Percentiles rank a stretch among this genome's conserved stretches.
phyloP scores from a whole-genome alignment of 2,888 invertebrate species.

The Eristalis tenax region DNA sequence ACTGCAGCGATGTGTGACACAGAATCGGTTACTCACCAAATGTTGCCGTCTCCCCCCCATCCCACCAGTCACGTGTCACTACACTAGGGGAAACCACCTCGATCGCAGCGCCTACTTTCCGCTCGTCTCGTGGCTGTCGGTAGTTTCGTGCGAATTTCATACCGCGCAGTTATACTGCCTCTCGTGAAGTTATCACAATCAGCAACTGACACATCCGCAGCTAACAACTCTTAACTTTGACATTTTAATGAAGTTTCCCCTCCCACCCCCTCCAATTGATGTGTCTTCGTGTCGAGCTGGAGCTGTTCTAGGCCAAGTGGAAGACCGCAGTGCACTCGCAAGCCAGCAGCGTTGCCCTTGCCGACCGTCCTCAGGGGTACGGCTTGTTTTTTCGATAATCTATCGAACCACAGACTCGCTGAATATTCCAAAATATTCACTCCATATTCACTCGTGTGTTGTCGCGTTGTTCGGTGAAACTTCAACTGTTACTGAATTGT shows the following conservation, averaged over 20 bases:
- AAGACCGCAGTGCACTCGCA: constrained; percentile 1
- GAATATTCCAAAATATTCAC: constrained; percentile 18
- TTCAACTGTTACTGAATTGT: constrained; percentile 8
- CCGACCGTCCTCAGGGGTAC: constrained; percentile 27
- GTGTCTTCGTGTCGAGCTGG: neutral
- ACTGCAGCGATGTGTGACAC: neutral
- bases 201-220: constrained; percentile 29
- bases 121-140: neutral
- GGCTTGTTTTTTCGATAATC: constrained; percentile 65
- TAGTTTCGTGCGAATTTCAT: neutral
- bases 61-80: neutral
- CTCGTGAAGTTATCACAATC: constrained; percentile 32
- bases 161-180: neutral
- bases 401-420: constrained; percentile 59
- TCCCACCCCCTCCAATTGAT: no score
- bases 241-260: constrained; percentile 47
- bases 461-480: constrained; percentile 21
- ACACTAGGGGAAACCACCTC: neutral
- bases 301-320: constrained; percentile 7
- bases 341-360: constrained; percentile 25
- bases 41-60: neutral
- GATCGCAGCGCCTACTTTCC: neutral
- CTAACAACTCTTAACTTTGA: constrained; percentile 42
- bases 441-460: constrained; percentile 47
- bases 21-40: neutral